Percentiles rank a stretch among this genome's conserved stretches.
phyloP scores from a whole-genome alignment of 2,113 vertebrate genomes.

The Poecile atricapillus region DNA sequence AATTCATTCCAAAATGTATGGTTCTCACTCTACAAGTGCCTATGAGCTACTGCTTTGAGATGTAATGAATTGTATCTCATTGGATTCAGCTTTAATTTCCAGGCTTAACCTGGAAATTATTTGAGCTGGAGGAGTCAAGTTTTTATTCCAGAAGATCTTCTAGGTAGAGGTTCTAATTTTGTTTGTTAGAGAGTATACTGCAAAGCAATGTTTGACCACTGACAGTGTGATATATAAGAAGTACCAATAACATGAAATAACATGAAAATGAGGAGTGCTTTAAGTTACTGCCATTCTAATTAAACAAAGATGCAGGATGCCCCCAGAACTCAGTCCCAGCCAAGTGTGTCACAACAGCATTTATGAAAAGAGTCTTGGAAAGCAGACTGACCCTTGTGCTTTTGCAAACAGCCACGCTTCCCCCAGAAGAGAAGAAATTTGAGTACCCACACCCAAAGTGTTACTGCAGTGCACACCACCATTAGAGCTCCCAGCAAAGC shows the following conservation, averaged over 20 bases:
- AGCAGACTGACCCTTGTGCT: neutral
- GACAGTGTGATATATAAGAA: neutral
- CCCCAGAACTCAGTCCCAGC: neutral
- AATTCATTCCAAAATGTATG: neutral
- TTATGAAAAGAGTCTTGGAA: neutral
- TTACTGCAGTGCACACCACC: neutral
- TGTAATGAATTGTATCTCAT: neutral
- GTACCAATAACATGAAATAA: neutral
- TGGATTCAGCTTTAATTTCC: neutral
- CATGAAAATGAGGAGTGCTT: neutral
- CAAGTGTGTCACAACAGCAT: neutral
- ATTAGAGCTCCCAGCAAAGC: conserved; percentile 23
- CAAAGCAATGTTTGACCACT: neutral
- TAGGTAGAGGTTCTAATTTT: neutral
- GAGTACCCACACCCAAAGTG: neutral
- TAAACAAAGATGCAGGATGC: neutral
- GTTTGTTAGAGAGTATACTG: neutral
- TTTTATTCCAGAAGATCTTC: neutral
- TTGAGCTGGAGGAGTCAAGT: neutral
- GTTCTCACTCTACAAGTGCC: neutral
- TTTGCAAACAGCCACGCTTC: neutral
- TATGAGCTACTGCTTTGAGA: neutral
- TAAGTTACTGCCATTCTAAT: neutral
- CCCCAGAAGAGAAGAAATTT: neutral
- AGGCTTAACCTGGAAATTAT: neutral